Conservation (phyloP, 2,113 vertebrate species). For the Chauna torquata region DNA sequence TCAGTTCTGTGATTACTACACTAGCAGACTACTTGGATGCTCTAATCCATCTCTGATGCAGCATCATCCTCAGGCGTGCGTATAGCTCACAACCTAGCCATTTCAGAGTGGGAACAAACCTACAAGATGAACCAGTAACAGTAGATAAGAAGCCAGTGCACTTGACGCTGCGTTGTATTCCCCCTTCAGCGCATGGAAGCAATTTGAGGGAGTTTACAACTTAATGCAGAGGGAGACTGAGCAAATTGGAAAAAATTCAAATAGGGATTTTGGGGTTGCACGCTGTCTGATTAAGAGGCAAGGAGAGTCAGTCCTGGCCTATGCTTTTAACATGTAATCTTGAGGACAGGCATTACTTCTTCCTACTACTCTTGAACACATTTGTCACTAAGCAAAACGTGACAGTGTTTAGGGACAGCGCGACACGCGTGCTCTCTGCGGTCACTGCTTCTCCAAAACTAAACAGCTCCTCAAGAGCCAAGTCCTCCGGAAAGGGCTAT, state of each 20-base stretch:
- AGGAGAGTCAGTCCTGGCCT: not conserved
- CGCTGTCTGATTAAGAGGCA: not conserved
- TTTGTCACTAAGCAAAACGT: not conserved
- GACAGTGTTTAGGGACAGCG: not conserved
- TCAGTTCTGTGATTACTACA: not conserved
- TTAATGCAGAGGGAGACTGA: not conserved
- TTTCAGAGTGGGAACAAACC: not conserved
- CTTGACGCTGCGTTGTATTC: not conserved
- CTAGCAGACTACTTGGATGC: not conserved
- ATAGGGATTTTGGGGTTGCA: fast-evolving
- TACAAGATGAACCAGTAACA: not conserved
- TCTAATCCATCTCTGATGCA: not conserved
- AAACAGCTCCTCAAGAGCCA: not conserved
- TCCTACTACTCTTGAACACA: fast-evolving
- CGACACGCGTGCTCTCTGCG: no score
- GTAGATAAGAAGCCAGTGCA: not conserved
- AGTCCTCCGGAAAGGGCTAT: not conserved
- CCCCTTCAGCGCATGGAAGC: not conserved
- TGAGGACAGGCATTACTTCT: not conserved
- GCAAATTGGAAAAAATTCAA: not conserved
- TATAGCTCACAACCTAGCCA: not conserved
- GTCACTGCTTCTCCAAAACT: not conserved
- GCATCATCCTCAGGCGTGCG: not conserved
- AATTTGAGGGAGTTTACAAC: not conserved
- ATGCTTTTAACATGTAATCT: not conserved